Conservation (phyloP, 2,113 vertebrate genomes). For the Podarcis raffonei region DNA sequence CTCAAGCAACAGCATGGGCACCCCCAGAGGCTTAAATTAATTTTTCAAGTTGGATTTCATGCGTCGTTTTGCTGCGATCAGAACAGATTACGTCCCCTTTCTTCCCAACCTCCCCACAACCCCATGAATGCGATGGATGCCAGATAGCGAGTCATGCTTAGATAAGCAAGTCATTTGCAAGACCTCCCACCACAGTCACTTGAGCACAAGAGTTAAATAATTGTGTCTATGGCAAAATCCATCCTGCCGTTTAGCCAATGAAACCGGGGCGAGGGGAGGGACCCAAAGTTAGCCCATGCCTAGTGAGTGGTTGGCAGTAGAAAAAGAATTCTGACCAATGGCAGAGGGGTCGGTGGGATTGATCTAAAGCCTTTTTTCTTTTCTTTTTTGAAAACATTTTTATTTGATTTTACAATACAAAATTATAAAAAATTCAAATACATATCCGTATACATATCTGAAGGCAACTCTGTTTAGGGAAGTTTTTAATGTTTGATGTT, state of each 20-base stretch:
- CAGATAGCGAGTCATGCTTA: not conserved
- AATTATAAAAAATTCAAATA: no score
- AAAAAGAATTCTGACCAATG: not conserved
- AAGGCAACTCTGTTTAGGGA: no score
- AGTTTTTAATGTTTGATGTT: no score
- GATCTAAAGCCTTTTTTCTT: no score
- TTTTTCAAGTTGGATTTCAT: not conserved
- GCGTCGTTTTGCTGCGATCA: not conserved
- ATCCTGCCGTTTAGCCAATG: not conserved
- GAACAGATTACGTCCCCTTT: not conserved
- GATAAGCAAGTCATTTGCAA: not conserved
- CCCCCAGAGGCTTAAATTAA: not conserved
- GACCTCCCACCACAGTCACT: not conserved
- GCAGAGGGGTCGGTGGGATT: not conserved
- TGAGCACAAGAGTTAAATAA: not conserved
- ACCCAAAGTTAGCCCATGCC: not conserved
- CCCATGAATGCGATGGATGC: no score
- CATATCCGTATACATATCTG: no score
- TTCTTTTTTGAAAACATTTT: no score
- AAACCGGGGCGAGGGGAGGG: not conserved
- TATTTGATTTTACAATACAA: no score
- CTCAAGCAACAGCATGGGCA: not conserved
- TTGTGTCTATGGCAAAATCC: not conserved
- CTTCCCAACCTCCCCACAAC: no score
- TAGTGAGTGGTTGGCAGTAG: not conserved